Percentiles rank a stretch among this genome's conserved stretches.
Evolutionary conservation across 2,888 invertebrate genomes (phyloP).

Genomic region (Lathronympha strigana): DNA sequence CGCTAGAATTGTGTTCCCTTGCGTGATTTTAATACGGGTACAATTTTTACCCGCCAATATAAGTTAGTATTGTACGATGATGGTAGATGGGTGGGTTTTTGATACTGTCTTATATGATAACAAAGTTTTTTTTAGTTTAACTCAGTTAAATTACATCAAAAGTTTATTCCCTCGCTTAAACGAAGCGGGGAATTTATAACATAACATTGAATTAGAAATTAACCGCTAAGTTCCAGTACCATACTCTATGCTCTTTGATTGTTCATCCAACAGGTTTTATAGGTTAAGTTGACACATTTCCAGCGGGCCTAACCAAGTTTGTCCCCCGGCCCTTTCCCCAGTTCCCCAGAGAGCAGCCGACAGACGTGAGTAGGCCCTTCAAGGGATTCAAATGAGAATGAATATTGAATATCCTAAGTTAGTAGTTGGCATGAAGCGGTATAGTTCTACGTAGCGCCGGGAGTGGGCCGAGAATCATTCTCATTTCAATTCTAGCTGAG

Average conservation of each 20-base stretch:
- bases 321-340: not conserved
- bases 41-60: too few relatives aligned
- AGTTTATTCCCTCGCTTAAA: too few relatives aligned
- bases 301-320: slow-evolving; percentile 40
- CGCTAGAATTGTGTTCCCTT: too few relatives aligned
- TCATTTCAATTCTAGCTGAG: slow-evolving; percentile 75
- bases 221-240: too few relatives aligned
- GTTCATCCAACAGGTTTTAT: slow-evolving; percentile 15
- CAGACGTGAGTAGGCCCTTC: slow-evolving; percentile 63
- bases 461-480: slow-evolving; percentile 69
- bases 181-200: too few relatives aligned
- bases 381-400: slow-evolving; percentile 81
- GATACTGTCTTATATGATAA: too few relatives aligned
- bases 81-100: too few relatives aligned
- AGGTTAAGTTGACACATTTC: slow-evolving; percentile 4
- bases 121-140: too few relatives aligned
- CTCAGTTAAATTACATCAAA: too few relatives aligned
- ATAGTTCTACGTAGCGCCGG: slow-evolving; percentile 44
- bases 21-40: too few relatives aligned
- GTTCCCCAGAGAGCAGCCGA: slow-evolving; percentile 33
- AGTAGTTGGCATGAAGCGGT: slow-evolving; percentile 55
- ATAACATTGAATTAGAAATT: too few relatives aligned
- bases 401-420: slow-evolving; percentile 39
- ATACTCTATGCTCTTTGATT: not conserved
- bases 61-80: too few relatives aligned